phyloP scores from a whole-genome alignment of 2,797 vertebrate species.

The Phalloptychus januarius region DNA sequence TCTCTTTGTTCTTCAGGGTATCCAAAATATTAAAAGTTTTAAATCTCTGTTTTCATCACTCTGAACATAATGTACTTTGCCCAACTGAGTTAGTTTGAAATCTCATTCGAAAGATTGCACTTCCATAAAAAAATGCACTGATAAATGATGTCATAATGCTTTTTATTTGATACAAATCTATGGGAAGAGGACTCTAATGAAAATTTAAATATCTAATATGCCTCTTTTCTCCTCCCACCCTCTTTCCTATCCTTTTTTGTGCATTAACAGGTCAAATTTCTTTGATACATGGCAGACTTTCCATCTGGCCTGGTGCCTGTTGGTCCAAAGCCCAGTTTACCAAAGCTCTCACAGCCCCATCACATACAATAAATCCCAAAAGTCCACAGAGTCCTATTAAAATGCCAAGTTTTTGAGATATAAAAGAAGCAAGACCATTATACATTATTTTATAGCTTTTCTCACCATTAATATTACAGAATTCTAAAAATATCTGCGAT shows the following conservation, averaged over 20 bases:
- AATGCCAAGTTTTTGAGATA: neutral
- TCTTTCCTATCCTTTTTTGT: neutral
- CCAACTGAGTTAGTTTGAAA: neutral
- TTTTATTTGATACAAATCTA: neutral
- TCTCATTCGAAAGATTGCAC: neutral
- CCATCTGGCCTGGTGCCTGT: slow-evolving; percentile 45
- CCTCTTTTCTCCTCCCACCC: neutral
- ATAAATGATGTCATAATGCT: neutral
- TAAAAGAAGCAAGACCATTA: neutral
- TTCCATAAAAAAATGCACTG: neutral
- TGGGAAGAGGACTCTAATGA: neutral
- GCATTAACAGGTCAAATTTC: slow-evolving; percentile 2
- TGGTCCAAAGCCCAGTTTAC: slow-evolving; percentile 45
- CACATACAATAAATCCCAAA: neutral
- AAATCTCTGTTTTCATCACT: neutral
- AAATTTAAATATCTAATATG: neutral
- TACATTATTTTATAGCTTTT: neutral
- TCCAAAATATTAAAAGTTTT: neutral
- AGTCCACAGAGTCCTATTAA: neutral
- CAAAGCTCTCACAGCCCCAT: slow-evolving; percentile 15
- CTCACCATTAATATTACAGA: neutral
- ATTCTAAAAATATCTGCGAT: neutral
- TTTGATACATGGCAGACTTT: slow-evolving; percentile 45
- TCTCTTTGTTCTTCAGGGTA: neutral
- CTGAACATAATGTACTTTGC: neutral